phyloP scores from a whole-genome alignment of 2,888 invertebrate species.

The Eupithecia subfuscata region DNA sequence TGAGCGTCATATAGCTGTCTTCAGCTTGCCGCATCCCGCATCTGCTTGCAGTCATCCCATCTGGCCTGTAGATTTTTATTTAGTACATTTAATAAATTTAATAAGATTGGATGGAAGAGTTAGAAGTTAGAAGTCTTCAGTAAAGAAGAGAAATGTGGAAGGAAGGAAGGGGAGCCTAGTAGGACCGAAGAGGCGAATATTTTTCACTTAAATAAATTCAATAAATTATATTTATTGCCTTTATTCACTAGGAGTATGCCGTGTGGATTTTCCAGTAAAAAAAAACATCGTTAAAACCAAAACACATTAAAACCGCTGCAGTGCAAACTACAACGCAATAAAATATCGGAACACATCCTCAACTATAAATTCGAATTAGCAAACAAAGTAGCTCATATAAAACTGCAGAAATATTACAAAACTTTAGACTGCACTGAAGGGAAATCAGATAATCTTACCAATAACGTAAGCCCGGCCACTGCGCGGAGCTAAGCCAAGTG shows the following conservation, averaged over 20 bases:
- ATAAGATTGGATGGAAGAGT: too few species aligned
- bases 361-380: conserved; percentile 28
- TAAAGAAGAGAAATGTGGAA: too few species aligned
- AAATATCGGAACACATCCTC: not conserved
- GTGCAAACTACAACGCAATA: conserved; percentile 14
- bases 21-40: not conserved
- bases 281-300: not conserved
- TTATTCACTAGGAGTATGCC: not conserved
- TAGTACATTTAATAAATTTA: not conserved
- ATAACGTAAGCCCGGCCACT: conserved; percentile 44
- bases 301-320: not conserved
- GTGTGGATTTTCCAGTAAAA: not conserved
- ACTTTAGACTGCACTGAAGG: conserved; percentile 48
- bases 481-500: conserved; percentile 51
- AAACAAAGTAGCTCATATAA: conserved; percentile 30
- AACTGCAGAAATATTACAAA: conserved; percentile 43
- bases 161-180: too few species aligned
- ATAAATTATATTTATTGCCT: not conserved
- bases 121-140: too few species aligned
- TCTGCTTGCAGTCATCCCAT: not conserved
- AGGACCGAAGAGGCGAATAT: too few species aligned
- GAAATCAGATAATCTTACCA: conserved; percentile 52
- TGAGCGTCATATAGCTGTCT: not conserved
- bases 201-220: not conserved
- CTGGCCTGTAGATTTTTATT: not conserved